These are phyloP conservation scores for Tetranychus piercei DNA, from an alignment of 2,888 invertebrate genomes.

Conservation along the genomic window DNA sequence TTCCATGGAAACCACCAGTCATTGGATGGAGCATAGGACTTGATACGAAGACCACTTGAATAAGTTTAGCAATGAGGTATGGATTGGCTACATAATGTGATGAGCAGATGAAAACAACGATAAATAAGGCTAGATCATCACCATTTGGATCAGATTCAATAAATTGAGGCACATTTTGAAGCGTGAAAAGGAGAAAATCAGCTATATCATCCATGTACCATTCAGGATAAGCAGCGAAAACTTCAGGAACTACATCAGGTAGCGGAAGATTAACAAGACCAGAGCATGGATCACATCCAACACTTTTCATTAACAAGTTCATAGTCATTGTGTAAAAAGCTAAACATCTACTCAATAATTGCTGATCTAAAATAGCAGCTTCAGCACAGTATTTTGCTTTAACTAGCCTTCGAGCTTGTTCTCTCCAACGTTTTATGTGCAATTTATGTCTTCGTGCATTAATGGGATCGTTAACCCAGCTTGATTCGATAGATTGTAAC, in stretches of 20 bases:
- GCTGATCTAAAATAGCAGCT: constrained; percentile 65
- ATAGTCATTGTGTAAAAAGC: constrained; percentile 73
- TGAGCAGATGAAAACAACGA: constrained; percentile 71
- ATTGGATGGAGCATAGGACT: constrained; percentile 39
- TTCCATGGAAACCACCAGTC: constrained; percentile 41
- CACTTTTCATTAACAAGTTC: constrained; percentile 44
- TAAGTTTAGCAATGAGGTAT: constrained; percentile 84
- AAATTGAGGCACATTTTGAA: constrained; percentile 39
- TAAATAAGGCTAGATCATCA: constrained; percentile 57
- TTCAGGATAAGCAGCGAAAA: constrained; percentile 80
- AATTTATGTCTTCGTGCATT: constrained; percentile 55
- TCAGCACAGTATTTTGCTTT: constrained; percentile 82
- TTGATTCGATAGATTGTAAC: constrained; percentile 50
- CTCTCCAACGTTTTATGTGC: constrained; percentile 64
- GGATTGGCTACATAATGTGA: constrained; percentile 84
- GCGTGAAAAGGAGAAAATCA: constrained; percentile 75
- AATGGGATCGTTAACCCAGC: constrained; percentile 43
- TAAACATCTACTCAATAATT: constrained; percentile 57
- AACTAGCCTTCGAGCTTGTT: constrained; percentile 52
- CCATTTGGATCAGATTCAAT: constrained; percentile 40
- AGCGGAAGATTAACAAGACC: not conserved
- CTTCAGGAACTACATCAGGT: constrained; percentile 36
- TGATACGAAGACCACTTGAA: constrained; percentile 51
- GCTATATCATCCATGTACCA: constrained; percentile 93
- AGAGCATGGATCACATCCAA: constrained; percentile 29